phyloP scores from a whole-genome alignment of 2,888 invertebrate species.

The Dasysyrphus albostriatus region DNA sequence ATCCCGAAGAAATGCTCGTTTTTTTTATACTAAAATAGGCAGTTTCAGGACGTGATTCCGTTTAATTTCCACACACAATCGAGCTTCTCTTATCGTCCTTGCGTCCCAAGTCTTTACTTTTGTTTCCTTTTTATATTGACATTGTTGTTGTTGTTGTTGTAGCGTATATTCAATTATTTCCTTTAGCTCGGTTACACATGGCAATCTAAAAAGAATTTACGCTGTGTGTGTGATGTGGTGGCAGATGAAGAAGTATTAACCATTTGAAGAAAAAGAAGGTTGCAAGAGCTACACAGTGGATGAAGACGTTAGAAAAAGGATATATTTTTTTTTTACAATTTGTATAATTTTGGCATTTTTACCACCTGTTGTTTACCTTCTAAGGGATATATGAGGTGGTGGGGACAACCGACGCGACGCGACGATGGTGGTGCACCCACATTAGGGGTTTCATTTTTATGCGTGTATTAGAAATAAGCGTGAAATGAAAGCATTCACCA shows the following conservation, averaged over 20 bases:
- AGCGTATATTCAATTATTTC: constrained; percentile 65
- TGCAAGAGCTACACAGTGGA: constrained; percentile 6
- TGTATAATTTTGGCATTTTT: constrained; percentile 73
- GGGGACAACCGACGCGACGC: neutral
- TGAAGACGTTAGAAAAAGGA: constrained; percentile 53
- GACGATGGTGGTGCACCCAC: constrained; percentile 40
- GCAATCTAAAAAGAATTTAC: constrained; percentile 74
- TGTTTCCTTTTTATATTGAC: constrained; percentile 3
- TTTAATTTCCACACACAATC: constrained; percentile 70
- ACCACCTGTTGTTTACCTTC: constrained; percentile 73
- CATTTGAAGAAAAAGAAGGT: neutral
- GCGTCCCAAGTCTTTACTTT: neutral
- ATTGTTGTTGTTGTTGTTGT: constrained; percentile 10
- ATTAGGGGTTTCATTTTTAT: constrained; percentile 69
- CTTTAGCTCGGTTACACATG: constrained; percentile 69
- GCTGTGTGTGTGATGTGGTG: constrained; percentile 57
- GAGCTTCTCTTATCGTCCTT: constrained; percentile 6
- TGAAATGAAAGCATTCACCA: constrained; percentile 74
- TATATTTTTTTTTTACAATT: constrained; percentile 40
- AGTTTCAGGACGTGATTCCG: constrained; percentile 72
- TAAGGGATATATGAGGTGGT: constrained; percentile 25
- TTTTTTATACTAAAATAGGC: constrained; percentile 69
- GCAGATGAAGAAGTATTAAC: constrained; percentile 16
- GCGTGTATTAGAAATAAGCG: constrained; percentile 52
- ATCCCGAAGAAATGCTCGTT: constrained; percentile 2